Base-by-base conservation (phyloP, 2,113 vertebrate genomes). In the Chloropsis hardwickii region DNA sequence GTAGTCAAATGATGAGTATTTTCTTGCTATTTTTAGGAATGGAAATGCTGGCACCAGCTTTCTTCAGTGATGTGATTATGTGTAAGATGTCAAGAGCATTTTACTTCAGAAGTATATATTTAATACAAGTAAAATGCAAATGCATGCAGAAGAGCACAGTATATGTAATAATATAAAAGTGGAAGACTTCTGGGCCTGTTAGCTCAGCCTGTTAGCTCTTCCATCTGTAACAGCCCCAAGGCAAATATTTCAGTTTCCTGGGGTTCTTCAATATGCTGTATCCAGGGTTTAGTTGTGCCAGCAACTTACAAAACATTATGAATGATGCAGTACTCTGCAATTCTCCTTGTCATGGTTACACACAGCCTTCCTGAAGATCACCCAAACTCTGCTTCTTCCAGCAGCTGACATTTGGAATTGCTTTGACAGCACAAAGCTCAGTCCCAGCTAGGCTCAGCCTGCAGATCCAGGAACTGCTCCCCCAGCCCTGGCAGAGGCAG, bases 61-160 rank as follows among this genome's bases (percentile, higher is more conserved):
- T 90, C 58, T 82, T 84, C 81, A 80, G 66, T 86, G 70, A 86
- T 70, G 61, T 57, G 66, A 73, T 73, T 73, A 87, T 2, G 2
- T 60, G 50, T 62, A 92, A 88, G 54, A 66, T 86, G 81, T 86
- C 95, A 96, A 81, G 64, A 94, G 48, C 64, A 80, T 93, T 92
- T 95, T 88, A 95, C 79, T 88, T 92, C 67, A 88, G 11, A 90
- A 71, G 72, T 81, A 78, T 44, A 1, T 77, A 67, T 81, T 95
- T 87, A 94, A 77, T 66, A 56, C 33, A 82, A 94, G 90, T 66
- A 92, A 95, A 92, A 96, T 90, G 88, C 86, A 96, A 90, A 94
- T 83, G 53, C 14, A 81, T 64, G 62, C 78, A 92, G 57, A 92
- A 73, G 57, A 88, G 89, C 47, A 80, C 7, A 62, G 29, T 80